These are phyloP conservation scores for Phrynocephalus vlangalii DNA, from an alignment of 2,797 vertebrate species.

Conservation along the genomic window DNA sequence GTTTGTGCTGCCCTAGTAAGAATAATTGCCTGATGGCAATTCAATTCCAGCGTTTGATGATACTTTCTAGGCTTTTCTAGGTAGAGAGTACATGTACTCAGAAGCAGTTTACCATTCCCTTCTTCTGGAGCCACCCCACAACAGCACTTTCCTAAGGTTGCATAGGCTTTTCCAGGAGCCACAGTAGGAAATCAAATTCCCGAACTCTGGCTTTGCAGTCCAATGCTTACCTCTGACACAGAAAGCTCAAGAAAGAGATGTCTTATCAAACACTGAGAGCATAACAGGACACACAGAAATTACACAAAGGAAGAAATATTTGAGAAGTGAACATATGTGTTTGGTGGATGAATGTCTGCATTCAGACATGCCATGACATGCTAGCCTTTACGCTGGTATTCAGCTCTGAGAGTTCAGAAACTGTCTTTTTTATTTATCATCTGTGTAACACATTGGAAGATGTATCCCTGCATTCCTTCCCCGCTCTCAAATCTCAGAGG, in stretches of 20 bases:
- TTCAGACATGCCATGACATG: slow-evolving; percentile 60
- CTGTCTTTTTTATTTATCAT: slow-evolving; percentile 55
- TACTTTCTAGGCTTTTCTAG: no score
- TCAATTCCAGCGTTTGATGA: no score
- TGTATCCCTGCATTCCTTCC: slow-evolving; percentile 43
- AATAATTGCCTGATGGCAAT: no score
- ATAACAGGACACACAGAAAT: not conserved
- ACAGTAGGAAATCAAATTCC: no score
- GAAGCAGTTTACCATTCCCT: no score
- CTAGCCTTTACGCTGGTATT: slow-evolving; percentile 45
- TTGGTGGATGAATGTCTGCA: not conserved
- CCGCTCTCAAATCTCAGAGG: slow-evolving; percentile 40
- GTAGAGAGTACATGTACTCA: no score
- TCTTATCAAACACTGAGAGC: not conserved
- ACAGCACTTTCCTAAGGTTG: no score
- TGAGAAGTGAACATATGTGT: slow-evolving; percentile 45
- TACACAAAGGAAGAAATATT: slow-evolving; percentile 37
- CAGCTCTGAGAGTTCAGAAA: slow-evolving; percentile 43
- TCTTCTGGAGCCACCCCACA: no score
- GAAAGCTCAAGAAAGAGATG: not conserved
- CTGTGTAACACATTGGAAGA: slow-evolving; percentile 33
- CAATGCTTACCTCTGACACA: not conserved
- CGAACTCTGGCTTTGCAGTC: no score
- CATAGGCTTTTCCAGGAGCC: no score
- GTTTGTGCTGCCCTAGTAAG: not conserved